Conservation (phyloP, 2,888 invertebrate genomes). For the Adelphocoris suturalis region DNA sequence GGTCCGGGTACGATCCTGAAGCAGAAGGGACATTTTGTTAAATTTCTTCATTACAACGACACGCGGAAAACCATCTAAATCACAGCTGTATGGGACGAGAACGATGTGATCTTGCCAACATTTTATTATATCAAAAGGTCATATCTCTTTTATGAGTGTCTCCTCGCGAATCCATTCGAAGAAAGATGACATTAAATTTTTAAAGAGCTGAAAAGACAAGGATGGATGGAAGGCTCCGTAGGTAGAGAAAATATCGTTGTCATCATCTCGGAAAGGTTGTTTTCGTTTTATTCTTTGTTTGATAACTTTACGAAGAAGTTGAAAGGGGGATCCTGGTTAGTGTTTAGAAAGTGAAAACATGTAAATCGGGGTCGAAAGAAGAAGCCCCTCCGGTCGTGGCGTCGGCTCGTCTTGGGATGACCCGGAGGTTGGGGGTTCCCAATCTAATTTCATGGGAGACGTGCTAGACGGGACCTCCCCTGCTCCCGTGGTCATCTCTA, state of each 20-base stretch:
- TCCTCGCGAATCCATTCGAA: neutral
- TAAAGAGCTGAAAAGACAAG: neutral
- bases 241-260: conserved; percentile 17
- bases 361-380: conserved; percentile 57
- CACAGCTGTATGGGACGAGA: neutral
- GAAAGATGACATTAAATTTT: conserved; percentile 21
- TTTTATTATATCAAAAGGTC: neutral
- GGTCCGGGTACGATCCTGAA: no score
- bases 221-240: neutral
- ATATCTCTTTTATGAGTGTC: neutral
- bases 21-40: no score
- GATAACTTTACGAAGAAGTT: neutral
- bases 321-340: conserved; percentile 44
- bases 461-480: neutral
- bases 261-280: conserved; percentile 14
- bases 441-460: conserved; percentile 24
- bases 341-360: conserved; percentile 60
- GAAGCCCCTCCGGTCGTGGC: neutral
- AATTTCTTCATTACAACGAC: no score
- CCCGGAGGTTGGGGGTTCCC: conserved; percentile 41
- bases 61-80: neutral
- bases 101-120: neutral
- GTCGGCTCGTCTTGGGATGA: conserved; percentile 46
- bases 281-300: conserved; percentile 25
- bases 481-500: no score